These are phyloP conservation scores for Adelphocoris suturalis DNA, from an alignment of 2,888 invertebrate species.

Conservation along the genomic window DNA sequence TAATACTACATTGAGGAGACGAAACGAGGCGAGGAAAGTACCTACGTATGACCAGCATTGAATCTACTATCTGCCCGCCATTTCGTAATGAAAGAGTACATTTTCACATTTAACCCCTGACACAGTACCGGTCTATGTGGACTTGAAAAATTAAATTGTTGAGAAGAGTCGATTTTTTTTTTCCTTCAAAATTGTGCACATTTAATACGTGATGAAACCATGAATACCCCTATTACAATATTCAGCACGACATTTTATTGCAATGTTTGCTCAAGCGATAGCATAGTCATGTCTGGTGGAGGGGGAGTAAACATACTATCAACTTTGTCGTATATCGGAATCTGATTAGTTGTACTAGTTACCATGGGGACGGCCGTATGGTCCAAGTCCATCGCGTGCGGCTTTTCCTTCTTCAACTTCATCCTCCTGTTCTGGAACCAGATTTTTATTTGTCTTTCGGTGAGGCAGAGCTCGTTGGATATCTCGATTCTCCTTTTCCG, in stretches of 20 bases:
- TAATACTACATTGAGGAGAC: too few species aligned
- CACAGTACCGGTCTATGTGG: too few species aligned
- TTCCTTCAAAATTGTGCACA: too few species aligned
- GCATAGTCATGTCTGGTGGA: constrained; percentile 30
- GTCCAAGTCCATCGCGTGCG: constrained; percentile 63
- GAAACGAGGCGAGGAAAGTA: too few species aligned
- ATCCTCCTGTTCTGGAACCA: constrained; percentile 99
- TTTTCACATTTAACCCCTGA: too few species aligned
- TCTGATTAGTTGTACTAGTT: constrained; percentile 72
- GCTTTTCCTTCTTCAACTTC: constrained; percentile 99
- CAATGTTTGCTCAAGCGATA: constrained; percentile 58
- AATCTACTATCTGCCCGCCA: too few species aligned
- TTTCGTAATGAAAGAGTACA: too few species aligned
- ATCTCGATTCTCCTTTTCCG: constrained; percentile 97
- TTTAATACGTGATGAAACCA: too few species aligned
- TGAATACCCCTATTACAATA: not conserved
- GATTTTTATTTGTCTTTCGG: constrained; percentile 98
- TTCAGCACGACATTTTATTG: constrained; percentile 27
- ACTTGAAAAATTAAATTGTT: too few species aligned
- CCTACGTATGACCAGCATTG: too few species aligned
- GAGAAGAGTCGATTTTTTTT: too few species aligned
- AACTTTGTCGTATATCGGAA: constrained; percentile 71
- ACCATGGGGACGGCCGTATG: constrained; percentile 66
- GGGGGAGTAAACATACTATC: constrained; percentile 48
- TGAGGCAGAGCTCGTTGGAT: constrained; percentile 96